Evolutionary conservation across 2,797 vertebrate species (phyloP).

Genomic region (Manis pentadactyla): DNA sequence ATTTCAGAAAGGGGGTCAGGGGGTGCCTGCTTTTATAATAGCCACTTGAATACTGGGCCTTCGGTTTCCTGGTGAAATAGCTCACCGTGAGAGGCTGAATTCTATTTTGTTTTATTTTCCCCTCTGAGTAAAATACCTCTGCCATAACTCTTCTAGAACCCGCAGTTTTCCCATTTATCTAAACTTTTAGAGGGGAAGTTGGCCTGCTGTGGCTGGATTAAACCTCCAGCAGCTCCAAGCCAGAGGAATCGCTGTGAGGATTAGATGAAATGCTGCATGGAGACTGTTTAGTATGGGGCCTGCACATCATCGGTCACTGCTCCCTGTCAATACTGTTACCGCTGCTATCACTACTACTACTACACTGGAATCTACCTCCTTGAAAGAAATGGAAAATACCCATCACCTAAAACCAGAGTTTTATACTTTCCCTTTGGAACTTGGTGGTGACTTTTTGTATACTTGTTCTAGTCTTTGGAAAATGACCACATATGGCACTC

Average conservation of each 20-base stretch:
- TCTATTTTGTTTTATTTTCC: conserved; percentile 19
- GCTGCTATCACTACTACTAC: not conserved
- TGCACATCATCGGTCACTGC: not conserved
- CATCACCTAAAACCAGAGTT: not conserved
- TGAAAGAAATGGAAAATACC: not conserved
- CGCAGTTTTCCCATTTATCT: not conserved
- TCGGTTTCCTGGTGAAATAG: not conserved
- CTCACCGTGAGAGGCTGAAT: not conserved
- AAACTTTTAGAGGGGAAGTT: not conserved
- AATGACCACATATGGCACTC: not conserved
- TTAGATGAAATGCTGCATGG: not conserved
- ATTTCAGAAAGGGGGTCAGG: conserved; percentile 33
- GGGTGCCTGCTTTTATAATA: not conserved
- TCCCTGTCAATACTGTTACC: not conserved
- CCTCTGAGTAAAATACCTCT: not conserved
- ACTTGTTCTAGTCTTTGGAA: not conserved
- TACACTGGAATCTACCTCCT: not conserved
- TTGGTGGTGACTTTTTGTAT: not conserved
- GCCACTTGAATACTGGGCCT: not conserved
- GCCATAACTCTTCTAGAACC: not conserved
- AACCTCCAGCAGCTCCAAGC: not conserved
- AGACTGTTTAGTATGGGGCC: not conserved
- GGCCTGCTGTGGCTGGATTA: not conserved
- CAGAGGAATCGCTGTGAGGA: not conserved
- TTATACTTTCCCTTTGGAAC: conserved; percentile 7